A percentile compares a stretch with the other conserved stretches of the same genome.
Evolutionary conservation across 2,888 invertebrate genomes (phyloP).

Genomic region (Melanchra persicariae): DNA sequence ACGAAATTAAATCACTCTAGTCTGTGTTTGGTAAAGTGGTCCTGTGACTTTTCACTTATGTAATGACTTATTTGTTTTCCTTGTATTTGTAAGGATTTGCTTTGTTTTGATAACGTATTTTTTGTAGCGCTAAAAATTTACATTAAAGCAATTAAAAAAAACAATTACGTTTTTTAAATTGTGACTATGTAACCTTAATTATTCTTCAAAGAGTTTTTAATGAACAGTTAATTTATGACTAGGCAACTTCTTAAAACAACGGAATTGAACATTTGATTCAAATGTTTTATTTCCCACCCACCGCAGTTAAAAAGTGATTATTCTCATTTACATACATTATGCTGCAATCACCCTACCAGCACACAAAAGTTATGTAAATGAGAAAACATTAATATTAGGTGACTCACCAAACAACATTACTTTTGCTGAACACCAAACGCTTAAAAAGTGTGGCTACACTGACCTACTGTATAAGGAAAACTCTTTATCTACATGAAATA

Average conservation of each 20-base stretch:
- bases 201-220: background rate
- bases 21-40: conserved; percentile 79
- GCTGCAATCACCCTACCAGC: conserved; percentile 43
- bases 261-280: background rate
- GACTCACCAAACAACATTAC: conserved; percentile 44
- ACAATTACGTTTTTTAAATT: too few species aligned
- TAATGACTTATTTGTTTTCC: conserved; percentile 53
- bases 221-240: background rate
- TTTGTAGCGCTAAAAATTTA: background rate
- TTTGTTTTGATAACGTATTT: conserved; percentile 10
- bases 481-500: conserved; percentile 17
- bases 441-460: conserved; percentile 20
- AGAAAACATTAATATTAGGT: conserved; percentile 47
- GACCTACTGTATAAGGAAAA: conserved; percentile 44
- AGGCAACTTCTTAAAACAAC: background rate
- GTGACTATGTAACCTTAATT: background rate
- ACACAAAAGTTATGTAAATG: conserved; percentile 56
- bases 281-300: conserved; percentile 9
- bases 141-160: too few species aligned
- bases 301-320: conserved; percentile 34
- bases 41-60: conserved; percentile 69
- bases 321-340: conserved; percentile 48
- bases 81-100: conserved; percentile 36
- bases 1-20: conserved; percentile 86
- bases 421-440: conserved; percentile 20